Conservation (phyloP, 2,888 invertebrate genomes). For the Cephus spinipes region DNA sequence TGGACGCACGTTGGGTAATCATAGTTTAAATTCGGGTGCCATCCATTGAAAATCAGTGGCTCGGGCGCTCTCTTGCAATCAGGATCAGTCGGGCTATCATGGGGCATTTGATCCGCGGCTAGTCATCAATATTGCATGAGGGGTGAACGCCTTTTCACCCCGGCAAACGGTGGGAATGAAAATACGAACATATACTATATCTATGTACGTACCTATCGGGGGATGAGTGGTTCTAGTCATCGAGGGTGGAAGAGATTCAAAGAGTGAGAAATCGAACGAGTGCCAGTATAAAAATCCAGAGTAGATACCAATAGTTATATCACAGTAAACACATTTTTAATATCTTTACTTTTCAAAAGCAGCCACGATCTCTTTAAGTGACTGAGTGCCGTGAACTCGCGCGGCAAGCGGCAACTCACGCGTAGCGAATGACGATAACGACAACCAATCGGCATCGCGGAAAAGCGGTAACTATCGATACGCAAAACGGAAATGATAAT, state of each 20-base stretch:
- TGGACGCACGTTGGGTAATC: slow-evolving; percentile 61
- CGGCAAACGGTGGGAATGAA: slow-evolving; percentile 58
- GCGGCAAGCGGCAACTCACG: not conserved
- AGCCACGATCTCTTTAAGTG: not conserved
- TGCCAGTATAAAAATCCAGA: not conserved
- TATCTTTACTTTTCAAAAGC: not conserved
- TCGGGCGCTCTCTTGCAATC: slow-evolving; percentile 61
- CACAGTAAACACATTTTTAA: not conserved
- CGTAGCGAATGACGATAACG: not conserved
- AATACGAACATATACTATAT: slow-evolving; percentile 39
- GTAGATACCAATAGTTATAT: not conserved
- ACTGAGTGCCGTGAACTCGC: too few relatives aligned
- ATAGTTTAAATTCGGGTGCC: slow-evolving; percentile 66
- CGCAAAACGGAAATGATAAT: not conserved
- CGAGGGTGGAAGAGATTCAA: not conserved
- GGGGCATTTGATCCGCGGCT: slow-evolving; percentile 62
- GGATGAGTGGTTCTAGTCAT: not conserved
- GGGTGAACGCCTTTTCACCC: slow-evolving; percentile 39
- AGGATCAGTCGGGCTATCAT: slow-evolving; percentile 60
- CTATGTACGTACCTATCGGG: not conserved
- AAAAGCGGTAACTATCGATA: not conserved
- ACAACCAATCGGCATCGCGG: not conserved
- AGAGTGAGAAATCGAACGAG: not conserved
- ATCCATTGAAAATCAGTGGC: slow-evolving; percentile 67
- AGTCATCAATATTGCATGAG: slow-evolving; percentile 67